These are phyloP conservation scores for Drosophila ficusphila DNA, from an alignment of 1,140 invertebrate genomes.

Conservation along the genomic window DNA sequence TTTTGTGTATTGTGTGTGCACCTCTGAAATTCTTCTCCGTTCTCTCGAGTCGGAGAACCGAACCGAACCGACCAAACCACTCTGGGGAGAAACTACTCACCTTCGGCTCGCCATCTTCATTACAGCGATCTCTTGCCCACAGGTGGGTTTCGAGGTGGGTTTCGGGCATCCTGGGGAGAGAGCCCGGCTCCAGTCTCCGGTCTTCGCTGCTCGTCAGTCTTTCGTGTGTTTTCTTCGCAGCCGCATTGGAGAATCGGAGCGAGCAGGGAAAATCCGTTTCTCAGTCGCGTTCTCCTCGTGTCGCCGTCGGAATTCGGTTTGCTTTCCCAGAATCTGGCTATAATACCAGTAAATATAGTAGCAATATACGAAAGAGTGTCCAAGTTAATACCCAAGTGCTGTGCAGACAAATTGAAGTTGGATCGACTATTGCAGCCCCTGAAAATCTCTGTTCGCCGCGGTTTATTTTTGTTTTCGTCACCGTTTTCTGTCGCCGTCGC, in stretches of 20 bases:
- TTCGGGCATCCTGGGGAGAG: slow-evolving; percentile 12
- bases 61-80: slow-evolving; percentile 74
- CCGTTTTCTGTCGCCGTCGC: slow-evolving; percentile 10
- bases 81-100: slow-evolving; percentile 48
- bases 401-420: slow-evolving; percentile 34
- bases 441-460: slow-evolving; percentile 44
- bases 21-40: slow-evolving; percentile 71
- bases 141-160: slow-evolving; percentile 34
- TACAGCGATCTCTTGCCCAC: slow-evolving; percentile 45
- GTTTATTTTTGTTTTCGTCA: slow-evolving; percentile 65
- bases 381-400: slow-evolving; percentile 35
- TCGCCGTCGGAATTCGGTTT: slow-evolving; percentile 46
- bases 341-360: slow-evolving; percentile 9
- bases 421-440: slow-evolving; percentile 16
- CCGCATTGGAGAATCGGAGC: slow-evolving; percentile 59
- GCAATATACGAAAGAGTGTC: slow-evolving; percentile 5
- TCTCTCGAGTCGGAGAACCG: slow-evolving; percentile 36
- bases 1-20: slow-evolving; percentile 51
- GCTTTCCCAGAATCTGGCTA: slow-evolving; percentile 17
- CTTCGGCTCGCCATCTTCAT: slow-evolving; percentile 51
- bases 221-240: slow-evolving; percentile 77
- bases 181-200: slow-evolving; percentile 21
- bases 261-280: slow-evolving; percentile 55
- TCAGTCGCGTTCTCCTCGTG: slow-evolving; percentile 56
- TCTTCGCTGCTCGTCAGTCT: slow-evolving; percentile 53